A percentile compares a stretch with the other conserved stretches of the same genome.
These are phyloP conservation scores for Elachura formosa DNA, from an alignment of 2,113 vertebrate species.

Conservation along the genomic window DNA sequence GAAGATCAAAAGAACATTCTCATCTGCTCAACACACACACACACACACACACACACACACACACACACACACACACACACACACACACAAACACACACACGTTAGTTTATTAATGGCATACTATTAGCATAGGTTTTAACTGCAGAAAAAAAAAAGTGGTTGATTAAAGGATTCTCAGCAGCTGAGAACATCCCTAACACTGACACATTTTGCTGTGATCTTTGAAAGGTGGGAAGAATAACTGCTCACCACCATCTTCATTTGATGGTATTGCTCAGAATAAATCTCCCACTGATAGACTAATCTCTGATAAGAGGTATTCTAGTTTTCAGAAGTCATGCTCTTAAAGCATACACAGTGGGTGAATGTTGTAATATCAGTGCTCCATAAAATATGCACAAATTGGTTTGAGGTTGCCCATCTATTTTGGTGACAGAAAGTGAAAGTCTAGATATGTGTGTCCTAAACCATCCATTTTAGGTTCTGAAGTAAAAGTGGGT, in stretches of 20 bases:
- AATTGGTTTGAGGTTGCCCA: not conserved
- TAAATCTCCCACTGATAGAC: not conserved
- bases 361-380: not conserved
- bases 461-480: not conserved
- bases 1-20: slow-evolving; percentile 26
- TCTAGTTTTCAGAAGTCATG: not conserved
- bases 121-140: not conserved
- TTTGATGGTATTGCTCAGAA: not conserved
- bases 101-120: not conserved
- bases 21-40: not conserved
- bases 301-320: not conserved
- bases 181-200: not conserved
- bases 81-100: not conserved
- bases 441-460: not conserved
- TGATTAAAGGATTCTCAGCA: not conserved
- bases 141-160: not conserved
- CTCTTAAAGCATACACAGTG: not conserved
- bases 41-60: not conserved
- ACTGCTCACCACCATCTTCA: accelerated
- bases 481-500: not conserved
- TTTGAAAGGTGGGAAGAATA: not conserved
- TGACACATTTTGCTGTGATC: not conserved
- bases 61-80: not conserved
- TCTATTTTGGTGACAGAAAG: not conserved
- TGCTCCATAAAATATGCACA: not conserved